A percentile compares a stretch with the other conserved stretches of the same genome.
phyloP scores from a whole-genome alignment of 2,113 vertebrate species.

The Pipra filicauda region DNA sequence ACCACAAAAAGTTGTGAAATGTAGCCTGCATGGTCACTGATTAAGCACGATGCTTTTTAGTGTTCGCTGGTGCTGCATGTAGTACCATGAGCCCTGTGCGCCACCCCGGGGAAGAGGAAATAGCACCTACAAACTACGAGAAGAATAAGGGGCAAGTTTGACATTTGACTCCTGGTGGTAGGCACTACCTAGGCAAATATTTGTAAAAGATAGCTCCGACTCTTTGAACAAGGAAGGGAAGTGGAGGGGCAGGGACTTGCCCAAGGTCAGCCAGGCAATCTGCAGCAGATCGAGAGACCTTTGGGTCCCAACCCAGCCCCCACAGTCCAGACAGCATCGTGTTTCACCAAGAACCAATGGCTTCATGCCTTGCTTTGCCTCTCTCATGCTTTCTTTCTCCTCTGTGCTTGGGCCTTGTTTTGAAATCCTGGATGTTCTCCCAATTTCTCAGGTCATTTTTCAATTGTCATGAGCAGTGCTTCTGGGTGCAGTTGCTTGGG shows the following conservation, averaged over 20 bases:
- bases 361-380: not conserved
- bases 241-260: not conserved
- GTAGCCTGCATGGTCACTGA: fast-evolving
- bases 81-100: not conserved
- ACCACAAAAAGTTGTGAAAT: not conserved
- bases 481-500: not conserved
- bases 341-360: not conserved
- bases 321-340: fast-evolving
- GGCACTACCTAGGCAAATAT: constrained; percentile 50
- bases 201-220: constrained; percentile 2
- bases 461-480: not conserved
- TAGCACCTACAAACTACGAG: not conserved
- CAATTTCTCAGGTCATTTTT: not conserved
- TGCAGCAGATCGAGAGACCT: not conserved
- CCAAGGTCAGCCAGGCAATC: constrained; percentile 14
- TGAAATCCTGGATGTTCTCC: not conserved
- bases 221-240: constrained; percentile 11
- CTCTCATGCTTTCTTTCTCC: not conserved
- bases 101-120: not conserved
- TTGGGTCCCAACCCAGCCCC: not conserved
- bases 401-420: not conserved
- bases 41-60: not conserved
- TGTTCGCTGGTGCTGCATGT: not conserved
- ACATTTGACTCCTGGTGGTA: not conserved
- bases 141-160: not conserved